Evolutionary conservation across 2,113 vertebrate species (phyloP).

Genomic region (Oryctolagus cuniculus): mOryCun1.1 NC_091445.1:43782501-43783000

Average conservation of each 20-base stretch:
- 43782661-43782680: conserved; percentile 95
- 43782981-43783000: not conserved
- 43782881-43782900: conserved; percentile 28
- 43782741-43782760: not conserved
- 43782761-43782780: not conserved
- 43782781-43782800: conserved; percentile 55
- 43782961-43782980: not conserved
- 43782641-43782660: conserved; percentile 93
- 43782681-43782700: conserved; percentile 94
- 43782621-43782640: conserved; percentile 90
- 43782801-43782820: not conserved
- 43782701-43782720: conserved; percentile 94
- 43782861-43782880: conserved; percentile 45
- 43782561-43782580: not conserved
- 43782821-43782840: not conserved
- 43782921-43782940: not conserved
- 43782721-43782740: too few species aligned
- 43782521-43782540: not conserved
- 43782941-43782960: conserved; percentile 28
- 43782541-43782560: not conserved
- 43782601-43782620: conserved; percentile 82
- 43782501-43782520: not conserved
- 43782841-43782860: conserved; percentile 54
- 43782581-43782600: not conserved
- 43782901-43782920: conserved; percentile 47